Evolutionary conservation across 2,888 invertebrate species (phyloP).

Genomic region (Tromatobia lineatoria): DNA sequence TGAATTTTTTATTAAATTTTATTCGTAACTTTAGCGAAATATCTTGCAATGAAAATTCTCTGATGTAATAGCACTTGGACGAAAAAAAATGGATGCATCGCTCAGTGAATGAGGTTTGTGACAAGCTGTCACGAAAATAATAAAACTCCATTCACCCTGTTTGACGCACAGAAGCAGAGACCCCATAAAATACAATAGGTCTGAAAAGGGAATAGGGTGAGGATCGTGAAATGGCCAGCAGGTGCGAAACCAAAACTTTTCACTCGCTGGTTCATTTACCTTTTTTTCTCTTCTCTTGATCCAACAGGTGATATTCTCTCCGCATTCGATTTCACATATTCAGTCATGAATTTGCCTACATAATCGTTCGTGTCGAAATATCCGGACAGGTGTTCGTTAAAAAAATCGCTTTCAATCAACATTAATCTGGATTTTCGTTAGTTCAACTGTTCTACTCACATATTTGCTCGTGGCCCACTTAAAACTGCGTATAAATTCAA

Average conservation of each 20-base stretch:
- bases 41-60: too few relatives aligned
- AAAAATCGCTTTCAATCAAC: neutral
- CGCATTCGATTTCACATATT: neutral
- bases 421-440: neutral
- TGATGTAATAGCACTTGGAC: too few relatives aligned
- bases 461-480: too few relatives aligned
- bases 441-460: neutral
- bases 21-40: too few relatives aligned
- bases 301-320: neutral
- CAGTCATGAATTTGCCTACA: neutral
- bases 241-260: slow-evolving; percentile 43
- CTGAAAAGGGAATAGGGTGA: slow-evolving; percentile 24
- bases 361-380: neutral
- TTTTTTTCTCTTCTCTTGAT: neutral
- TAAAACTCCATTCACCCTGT: neutral
- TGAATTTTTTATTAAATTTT: too few relatives aligned
- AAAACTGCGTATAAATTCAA: too few relatives aligned
- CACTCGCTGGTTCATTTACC: neutral
- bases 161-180: neutral
- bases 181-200: slow-evolving; percentile 5
- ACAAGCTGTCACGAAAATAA: neutral
- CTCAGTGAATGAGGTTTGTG: neutral
- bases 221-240: slow-evolving; percentile 35
- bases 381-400: neutral
- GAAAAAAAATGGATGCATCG: too few relatives aligned